A percentile compares a stretch with the other conserved stretches of the same genome.
These are phyloP conservation scores for Leuciscus idus DNA, from an alignment of 2,113 vertebrate genomes.

Conservation along the genomic window DNA sequence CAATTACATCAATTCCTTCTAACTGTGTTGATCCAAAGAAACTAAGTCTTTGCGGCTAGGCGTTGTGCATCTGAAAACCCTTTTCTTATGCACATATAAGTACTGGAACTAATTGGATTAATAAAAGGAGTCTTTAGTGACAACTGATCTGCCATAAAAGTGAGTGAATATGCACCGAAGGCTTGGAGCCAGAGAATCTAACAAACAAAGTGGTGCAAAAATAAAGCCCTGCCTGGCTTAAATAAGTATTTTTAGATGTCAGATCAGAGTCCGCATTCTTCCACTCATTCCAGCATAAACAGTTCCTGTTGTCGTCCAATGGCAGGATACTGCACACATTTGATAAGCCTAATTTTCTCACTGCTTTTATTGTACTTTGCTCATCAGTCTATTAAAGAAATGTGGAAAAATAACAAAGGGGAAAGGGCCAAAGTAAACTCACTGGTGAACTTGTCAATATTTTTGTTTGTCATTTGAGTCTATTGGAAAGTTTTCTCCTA, in stretches of 20 bases:
- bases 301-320: slow-evolving; percentile 67
- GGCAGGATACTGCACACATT: slow-evolving; percentile 64
- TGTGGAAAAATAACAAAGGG: slow-evolving; percentile 43
- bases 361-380: slow-evolving; percentile 44
- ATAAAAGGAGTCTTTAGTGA: slow-evolving; percentile 43
- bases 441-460: slow-evolving; percentile 38
- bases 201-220: slow-evolving; percentile 53
- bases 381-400: slow-evolving; percentile 55
- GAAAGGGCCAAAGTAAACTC: slow-evolving; percentile 43
- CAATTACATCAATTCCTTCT: slow-evolving; percentile 72
- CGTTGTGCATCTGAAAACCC: slow-evolving; percentile 46
- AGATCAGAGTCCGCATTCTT: slow-evolving; percentile 66
- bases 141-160: slow-evolving; percentile 31
- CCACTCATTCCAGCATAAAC: slow-evolving; percentile 65
- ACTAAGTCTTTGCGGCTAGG: background rate
- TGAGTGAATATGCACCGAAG: slow-evolving; percentile 18
- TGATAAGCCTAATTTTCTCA: slow-evolving; percentile 64
- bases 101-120: slow-evolving; percentile 55
- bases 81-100: background rate
- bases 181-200: slow-evolving; percentile 18
- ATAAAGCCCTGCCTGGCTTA: slow-evolving; percentile 53
- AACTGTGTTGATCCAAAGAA: slow-evolving; percentile 66
- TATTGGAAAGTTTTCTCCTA: slow-evolving; percentile 6
- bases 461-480: slow-evolving; percentile 3
- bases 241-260: slow-evolving; percentile 72